phyloP scores from a whole-genome alignment of 2,113 vertebrate genomes.

The human region DNA sequence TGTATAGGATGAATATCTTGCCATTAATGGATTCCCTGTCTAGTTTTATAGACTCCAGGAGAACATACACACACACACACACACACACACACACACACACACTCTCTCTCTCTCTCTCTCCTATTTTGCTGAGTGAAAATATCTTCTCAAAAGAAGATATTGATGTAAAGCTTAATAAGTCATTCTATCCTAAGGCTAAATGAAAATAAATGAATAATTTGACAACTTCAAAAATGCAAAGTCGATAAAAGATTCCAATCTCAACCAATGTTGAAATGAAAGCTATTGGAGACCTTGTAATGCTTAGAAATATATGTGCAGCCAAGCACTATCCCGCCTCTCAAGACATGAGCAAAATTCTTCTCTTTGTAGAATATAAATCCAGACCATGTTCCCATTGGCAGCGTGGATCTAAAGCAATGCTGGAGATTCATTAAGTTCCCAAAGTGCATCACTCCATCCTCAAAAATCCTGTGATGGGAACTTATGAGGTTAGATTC shows the following conservation, averaged over 20 bases:
- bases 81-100: neutral
- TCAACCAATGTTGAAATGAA: constrained; percentile 4
- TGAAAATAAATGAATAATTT: neutral
- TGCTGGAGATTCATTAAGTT: neutral
- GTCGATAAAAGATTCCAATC: neutral
- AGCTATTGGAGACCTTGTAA: neutral
- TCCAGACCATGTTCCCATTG: neutral
- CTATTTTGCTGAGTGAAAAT: neutral
- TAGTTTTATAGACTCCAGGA: neutral
- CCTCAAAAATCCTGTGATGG: neutral
- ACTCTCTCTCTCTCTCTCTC: too few species aligned
- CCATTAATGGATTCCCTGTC: neutral
- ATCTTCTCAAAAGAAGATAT: neutral
- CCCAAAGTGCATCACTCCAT: neutral
- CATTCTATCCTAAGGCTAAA: neutral
- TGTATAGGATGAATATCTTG: neutral
- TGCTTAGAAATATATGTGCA: neutral
- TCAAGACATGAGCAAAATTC: neutral
- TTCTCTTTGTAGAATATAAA: neutral
- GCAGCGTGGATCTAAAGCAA: neutral
- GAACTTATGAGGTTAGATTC: neutral
- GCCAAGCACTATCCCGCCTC: neutral
- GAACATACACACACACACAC: neutral
- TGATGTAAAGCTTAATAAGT: neutral
- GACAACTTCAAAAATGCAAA: neutral